Evolutionary conservation across 2,113 vertebrate species (phyloP).

Genomic region (Pituophis catenifer): DNA sequence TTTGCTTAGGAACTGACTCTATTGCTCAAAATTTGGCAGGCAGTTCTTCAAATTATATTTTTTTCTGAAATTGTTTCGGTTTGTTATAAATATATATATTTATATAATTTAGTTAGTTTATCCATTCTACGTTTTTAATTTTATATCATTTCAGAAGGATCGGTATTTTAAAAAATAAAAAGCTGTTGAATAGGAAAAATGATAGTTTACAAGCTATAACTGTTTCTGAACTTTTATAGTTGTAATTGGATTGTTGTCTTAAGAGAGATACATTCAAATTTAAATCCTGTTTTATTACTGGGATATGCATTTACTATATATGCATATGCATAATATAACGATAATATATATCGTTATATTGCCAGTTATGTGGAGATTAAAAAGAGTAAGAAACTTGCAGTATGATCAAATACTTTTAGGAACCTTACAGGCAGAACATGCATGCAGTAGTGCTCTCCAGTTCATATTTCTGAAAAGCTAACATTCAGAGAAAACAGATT

Average conservation of each 20-base stretch:
- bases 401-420: not conserved
- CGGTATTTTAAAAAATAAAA: not conserved
- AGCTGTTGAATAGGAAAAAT: not conserved
- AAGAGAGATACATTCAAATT: not conserved
- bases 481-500: not conserved
- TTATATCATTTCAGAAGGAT: not conserved
- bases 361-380: not conserved
- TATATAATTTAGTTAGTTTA: not conserved
- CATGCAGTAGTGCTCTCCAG: not conserved
- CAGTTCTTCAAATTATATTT: not conserved
- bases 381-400: not conserved
- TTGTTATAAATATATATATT: not conserved
- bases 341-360: not conserved
- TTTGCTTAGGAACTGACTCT: not conserved
- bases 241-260: not conserved
- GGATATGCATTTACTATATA: not conserved
- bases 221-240: not conserved
- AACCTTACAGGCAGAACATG: not conserved
- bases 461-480: not conserved
- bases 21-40: not conserved
- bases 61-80: not conserved
- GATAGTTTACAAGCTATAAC: not conserved
- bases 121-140: not conserved
- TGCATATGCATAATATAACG: not conserved
- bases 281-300: not conserved